Evolutionary conservation across 1,140 invertebrate genomes (phyloP).

Genomic region (Sesamia nonagrioides): DNA sequence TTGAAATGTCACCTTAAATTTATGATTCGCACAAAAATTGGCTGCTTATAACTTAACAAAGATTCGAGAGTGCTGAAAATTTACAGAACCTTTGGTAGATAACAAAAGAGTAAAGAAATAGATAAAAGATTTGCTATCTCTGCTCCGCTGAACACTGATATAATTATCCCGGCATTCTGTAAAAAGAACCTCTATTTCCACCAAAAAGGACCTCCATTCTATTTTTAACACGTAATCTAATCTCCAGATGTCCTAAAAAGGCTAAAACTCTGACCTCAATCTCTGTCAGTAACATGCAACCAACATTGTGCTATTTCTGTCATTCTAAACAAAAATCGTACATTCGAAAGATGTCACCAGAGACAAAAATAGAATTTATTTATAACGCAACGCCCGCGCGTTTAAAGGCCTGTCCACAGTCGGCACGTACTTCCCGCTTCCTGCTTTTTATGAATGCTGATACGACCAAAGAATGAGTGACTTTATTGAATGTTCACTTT

Average conservation of each 20-base stretch:
- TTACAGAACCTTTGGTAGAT: neutral
- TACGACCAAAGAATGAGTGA: slow-evolving; percentile 49
- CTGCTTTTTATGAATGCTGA: slow-evolving; percentile 61
- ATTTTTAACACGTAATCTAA: neutral
- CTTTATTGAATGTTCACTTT: slow-evolving; percentile 57
- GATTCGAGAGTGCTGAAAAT: neutral
- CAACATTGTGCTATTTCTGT: slow-evolving; percentile 6
- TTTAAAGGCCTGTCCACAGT: slow-evolving; percentile 23
- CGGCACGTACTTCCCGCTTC: slow-evolving; percentile 63
- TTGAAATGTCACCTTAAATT: neutral
- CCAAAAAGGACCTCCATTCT: neutral
- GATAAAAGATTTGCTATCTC: neutral
- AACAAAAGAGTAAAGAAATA: neutral
- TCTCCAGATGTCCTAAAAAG: slow-evolving; percentile 20
- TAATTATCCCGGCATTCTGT: neutral
- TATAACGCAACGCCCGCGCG: slow-evolving; percentile 32
- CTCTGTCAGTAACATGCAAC: slow-evolving; percentile 2
- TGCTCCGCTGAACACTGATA: neutral
- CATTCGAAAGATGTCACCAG: slow-evolving; percentile 25
- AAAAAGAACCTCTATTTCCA: neutral
- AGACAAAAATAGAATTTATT: slow-evolving; percentile 46
- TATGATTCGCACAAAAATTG: neutral
- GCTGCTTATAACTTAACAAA: no score
- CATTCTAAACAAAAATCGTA: slow-evolving; percentile 20
- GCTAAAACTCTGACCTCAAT: slow-evolving; percentile 5